Base-by-base conservation (phyloP, 2,888 invertebrate genomes). In the Drosophila quinaria region DNA sequence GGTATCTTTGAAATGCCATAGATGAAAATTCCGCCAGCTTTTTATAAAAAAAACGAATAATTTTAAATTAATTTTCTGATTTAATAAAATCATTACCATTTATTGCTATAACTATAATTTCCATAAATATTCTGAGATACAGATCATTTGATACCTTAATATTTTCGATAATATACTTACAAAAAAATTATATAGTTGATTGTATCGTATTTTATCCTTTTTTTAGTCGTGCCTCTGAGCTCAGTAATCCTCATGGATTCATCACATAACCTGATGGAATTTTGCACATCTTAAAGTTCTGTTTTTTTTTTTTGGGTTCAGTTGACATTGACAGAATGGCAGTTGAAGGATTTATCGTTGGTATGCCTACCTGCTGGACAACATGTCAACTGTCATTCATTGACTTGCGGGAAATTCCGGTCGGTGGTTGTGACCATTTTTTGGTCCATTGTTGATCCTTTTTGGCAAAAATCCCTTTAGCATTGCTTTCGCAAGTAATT, bases 271-370 rank as follows among this genome's bases (percentile, higher is more conserved):
- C 70, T 75, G 62, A 75, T 58, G 61, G 39, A 55, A 22, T 68
- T 55, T 49, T 29, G 35, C 35, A 15, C 13, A 37, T 37, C 56
- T 17, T 17, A 11, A n/a, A n/a, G 17, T 42, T 56, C 37, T n/a
- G n/a, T n/a, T 6, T 35, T 19, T 42, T 10, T 25, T 65, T 61
- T 61, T 61, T 39, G 49, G 51, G 61, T 15, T 64, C 62, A 42
- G 44, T 47, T 81, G 84, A 88, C 89, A 72, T 80, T 84, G 84
- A 88, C 78, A 86, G 70, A 90, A 66, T 77, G 89, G 70, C 89
- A 80, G 80, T 35, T 58, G 49, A 13, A 39, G 84, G 74, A 90
- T 76, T 90, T 89, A 72, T 71, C 25, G 70, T 19, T 33, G 44
- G 22, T 29, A 2, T 37, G 47, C 19, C 65, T 78, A 80, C 77